phyloP scores from a whole-genome alignment of 2,797 vertebrate species.

The Sebastiscus albofasciatus region DNA sequence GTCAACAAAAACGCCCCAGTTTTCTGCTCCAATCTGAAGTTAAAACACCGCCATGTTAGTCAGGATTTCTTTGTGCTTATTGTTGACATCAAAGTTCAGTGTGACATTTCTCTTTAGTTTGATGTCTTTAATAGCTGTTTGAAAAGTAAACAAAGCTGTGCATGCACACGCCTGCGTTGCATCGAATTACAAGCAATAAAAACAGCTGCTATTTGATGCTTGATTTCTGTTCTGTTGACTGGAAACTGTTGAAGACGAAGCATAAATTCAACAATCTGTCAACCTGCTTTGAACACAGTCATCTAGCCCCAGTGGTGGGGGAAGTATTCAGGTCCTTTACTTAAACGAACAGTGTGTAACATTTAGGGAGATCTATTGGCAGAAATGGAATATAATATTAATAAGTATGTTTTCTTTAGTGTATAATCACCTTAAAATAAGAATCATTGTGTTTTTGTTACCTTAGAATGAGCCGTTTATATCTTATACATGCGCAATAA shows the following conservation, averaged over 20 bases:
- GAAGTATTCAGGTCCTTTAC: not conserved
- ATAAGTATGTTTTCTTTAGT: too few relatives aligned
- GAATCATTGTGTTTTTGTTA: too few relatives aligned
- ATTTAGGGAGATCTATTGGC: not conserved
- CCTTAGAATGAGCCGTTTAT: too few relatives aligned
- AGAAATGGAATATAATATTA: too few relatives aligned
- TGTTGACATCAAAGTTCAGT: not conserved
- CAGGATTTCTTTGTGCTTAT: not conserved
- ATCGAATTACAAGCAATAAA: slow-evolving; percentile 9
- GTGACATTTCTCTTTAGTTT: not conserved
- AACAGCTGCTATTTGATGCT: not conserved
- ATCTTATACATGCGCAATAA: too few relatives aligned
- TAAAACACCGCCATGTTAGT: not conserved
- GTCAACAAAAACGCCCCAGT: not conserved
- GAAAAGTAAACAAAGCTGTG: slow-evolving; percentile 3
- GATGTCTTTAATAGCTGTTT: not conserved
- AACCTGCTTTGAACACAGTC: not conserved
- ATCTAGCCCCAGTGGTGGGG: not conserved
- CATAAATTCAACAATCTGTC: not conserved
- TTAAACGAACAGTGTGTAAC: not conserved
- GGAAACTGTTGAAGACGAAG: not conserved
- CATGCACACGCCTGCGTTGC: not conserved
- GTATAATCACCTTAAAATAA: too few relatives aligned
- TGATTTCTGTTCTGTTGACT: not conserved
- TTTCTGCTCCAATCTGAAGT: not conserved